Percentiles rank a stretch among this genome's conserved stretches.
These are phyloP conservation scores for Drosophila pectinifera DNA, from an alignment of 1,140 invertebrate genomes.

Conservation along the genomic window DNA sequence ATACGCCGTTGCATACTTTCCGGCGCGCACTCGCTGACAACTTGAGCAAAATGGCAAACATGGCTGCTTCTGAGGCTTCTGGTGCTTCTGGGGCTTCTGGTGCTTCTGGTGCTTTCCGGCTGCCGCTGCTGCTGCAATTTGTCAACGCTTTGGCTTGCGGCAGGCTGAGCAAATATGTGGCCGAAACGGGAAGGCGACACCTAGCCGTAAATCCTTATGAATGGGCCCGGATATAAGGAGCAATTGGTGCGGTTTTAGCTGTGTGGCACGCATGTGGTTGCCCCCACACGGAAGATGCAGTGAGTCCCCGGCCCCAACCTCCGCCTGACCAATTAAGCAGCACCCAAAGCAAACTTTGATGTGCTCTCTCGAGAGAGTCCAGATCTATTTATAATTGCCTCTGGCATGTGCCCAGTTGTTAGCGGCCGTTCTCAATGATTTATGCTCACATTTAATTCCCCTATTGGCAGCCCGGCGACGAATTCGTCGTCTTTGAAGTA, in stretches of 20 bases:
- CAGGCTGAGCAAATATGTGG: conserved; percentile 69
- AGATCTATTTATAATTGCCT: conserved; percentile 71
- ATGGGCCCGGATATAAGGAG: conserved; percentile 36
- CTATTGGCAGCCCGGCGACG: conserved; percentile 72
- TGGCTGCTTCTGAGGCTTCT: conserved; percentile 13
- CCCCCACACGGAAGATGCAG: conserved; percentile 14
- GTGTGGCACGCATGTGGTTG: conserved; percentile 11
- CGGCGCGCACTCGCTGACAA: conserved; percentile 64
- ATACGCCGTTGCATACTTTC: conserved; percentile 68
- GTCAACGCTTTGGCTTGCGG: conserved; percentile 76
- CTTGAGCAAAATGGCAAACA: conserved; percentile 79
- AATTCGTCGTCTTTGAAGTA: conserved; percentile 66
- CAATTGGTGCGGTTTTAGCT: conserved; percentile 18
- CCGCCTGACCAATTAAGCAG: conserved; percentile 41
- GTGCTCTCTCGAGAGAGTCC: conserved; percentile 11
- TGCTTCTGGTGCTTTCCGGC: conserved; percentile 1
- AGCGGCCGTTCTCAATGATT: conserved; percentile 68
- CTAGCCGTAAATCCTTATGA: conserved; percentile 71
- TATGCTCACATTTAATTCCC: conserved; percentile 74
- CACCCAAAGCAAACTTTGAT: conserved; percentile 22
- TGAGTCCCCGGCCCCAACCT: conserved; percentile 22
- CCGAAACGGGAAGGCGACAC: conserved; percentile 41
- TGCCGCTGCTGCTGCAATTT: conserved; percentile 54
- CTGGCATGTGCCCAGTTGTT: conserved; percentile 63
- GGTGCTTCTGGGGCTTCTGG: conserved; percentile 7